Conservation (phyloP, 2,113 vertebrate species). For the Struthidea cinerea region DNA sequence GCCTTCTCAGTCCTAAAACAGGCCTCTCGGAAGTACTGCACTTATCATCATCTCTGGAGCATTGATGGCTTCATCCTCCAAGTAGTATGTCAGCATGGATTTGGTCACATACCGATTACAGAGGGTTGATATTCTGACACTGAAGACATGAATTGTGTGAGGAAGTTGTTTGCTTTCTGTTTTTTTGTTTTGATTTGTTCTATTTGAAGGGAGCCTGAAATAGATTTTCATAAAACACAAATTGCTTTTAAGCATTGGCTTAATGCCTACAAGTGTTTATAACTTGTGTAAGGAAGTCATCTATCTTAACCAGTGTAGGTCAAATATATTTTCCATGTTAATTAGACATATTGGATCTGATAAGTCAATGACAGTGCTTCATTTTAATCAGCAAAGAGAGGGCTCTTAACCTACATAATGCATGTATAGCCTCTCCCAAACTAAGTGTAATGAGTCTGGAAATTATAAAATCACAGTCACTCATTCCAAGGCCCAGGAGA, state of each 20-base stretch:
- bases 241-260: conserved; percentile 50
- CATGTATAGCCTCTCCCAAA: conserved; percentile 44
- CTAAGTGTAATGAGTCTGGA: conserved; percentile 57
- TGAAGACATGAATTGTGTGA: not conserved
- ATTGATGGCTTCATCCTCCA: not conserved
- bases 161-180: not conserved
- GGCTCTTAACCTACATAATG: conserved; percentile 25
- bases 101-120: conserved; percentile 24
- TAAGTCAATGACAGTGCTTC: conserved; percentile 46
- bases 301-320: conserved; percentile 51
- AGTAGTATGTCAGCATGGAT: not conserved
- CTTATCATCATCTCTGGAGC: not conserved
- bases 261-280: conserved; percentile 48
- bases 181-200: not conserved
- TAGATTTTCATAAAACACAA: conserved; percentile 47
- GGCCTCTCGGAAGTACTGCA: not conserved
- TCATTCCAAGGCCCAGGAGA: conserved; percentile 37
- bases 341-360: conserved; percentile 56
- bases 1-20: not conserved
- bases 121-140: not conserved
- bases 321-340: conserved; percentile 65
- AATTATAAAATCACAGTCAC: conserved; percentile 63
- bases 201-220: conserved; percentile 41
- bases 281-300: conserved; percentile 62
- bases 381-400: conserved; percentile 56